Conservation (phyloP, 2,113 vertebrate genomes). For the Eudyptes chrysolophus region DNA sequence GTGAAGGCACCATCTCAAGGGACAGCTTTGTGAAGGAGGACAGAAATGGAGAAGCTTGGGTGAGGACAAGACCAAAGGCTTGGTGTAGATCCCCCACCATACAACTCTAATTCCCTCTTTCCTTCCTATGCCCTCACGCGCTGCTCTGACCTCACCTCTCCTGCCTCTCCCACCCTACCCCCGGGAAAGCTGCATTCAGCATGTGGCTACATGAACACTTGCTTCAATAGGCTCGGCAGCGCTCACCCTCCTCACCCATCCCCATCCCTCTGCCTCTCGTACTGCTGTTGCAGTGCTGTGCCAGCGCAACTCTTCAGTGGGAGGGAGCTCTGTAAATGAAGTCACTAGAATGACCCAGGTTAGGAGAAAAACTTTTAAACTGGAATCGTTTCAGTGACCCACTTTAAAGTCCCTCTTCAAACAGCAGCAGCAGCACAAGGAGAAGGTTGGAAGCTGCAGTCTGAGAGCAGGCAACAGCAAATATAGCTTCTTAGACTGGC, state of each 20-base stretch:
- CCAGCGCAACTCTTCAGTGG: background rate
- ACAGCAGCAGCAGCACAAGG: background rate
- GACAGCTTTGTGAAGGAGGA: background rate
- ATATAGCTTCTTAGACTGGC: background rate
- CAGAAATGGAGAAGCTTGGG: background rate
- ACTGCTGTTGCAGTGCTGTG: background rate
- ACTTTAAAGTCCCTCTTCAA: background rate
- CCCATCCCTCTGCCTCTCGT: background rate
- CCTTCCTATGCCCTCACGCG: slow-evolving; percentile 7
- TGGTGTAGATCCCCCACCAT: background rate
- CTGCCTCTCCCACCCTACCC: slow-evolving; percentile 33
- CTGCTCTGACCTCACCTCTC: slow-evolving; percentile 42
- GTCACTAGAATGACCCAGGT: background rate
- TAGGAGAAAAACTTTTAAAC: background rate
- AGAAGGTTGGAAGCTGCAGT: background rate
- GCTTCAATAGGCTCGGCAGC: background rate
- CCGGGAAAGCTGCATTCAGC: background rate
- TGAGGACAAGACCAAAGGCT: background rate
- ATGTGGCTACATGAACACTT: background rate
- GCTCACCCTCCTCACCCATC: background rate
- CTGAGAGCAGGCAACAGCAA: background rate
- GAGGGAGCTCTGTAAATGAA: background rate
- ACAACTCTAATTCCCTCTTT: slow-evolving; percentile 22
- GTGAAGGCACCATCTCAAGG: background rate
- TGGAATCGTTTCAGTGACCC: background rate